Base-by-base conservation (phyloP, 2,113 vertebrate genomes). In the Peromyscus polionotus region DNA sequence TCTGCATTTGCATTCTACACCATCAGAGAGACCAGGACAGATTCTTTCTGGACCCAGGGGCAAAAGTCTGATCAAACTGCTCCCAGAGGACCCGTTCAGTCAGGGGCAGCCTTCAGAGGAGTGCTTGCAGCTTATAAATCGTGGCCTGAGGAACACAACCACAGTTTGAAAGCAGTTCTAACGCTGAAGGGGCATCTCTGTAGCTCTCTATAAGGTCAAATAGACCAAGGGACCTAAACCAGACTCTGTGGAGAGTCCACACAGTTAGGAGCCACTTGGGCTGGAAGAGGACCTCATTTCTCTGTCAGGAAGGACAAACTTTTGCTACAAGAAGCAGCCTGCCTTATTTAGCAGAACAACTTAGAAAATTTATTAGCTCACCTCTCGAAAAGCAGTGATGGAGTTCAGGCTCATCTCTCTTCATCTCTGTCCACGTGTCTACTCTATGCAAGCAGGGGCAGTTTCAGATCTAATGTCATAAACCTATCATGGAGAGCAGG, bases 221-320 rank as follows among this genome's bases (percentile, higher is more conserved):
- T 48, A 72, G 72, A 67, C 24, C 17, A 57, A 79, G 31, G 26
- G 13, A 88, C 57, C 73, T 61, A 19, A 97, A 87, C 93, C 0
- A 67, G 42, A 86, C 19, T 7, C 26, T 54, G 8, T 14, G 22
- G 1, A 42, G 26, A 14, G 31, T 95, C 48, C 10, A 22, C 79
- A 54, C 19, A 83, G 54, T 93, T 86, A 94, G 36, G 14, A 87
- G 80, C 36, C 36, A 54, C 63, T 81, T 86, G 31, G 20, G 61
- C n/a, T 93, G 79, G 57, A 95, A 87, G 73, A 11, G 2, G n/a
- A 65, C 26, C 26, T 51, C 57, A 48, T 76, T 91, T 80, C 28
- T 96, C 33, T 95, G 77, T 80, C 80, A 85, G 20, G 3, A 89
- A 68, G 19, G 4, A 67, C 79, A 73, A 93, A 90, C 57, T 89